Percentiles rank a stretch among this genome's conserved stretches.
These are phyloP conservation scores for Acropora yongei DNA, from an alignment of 64 coral and sea anemone genomes.

Conservation along the genomic window DNA sequence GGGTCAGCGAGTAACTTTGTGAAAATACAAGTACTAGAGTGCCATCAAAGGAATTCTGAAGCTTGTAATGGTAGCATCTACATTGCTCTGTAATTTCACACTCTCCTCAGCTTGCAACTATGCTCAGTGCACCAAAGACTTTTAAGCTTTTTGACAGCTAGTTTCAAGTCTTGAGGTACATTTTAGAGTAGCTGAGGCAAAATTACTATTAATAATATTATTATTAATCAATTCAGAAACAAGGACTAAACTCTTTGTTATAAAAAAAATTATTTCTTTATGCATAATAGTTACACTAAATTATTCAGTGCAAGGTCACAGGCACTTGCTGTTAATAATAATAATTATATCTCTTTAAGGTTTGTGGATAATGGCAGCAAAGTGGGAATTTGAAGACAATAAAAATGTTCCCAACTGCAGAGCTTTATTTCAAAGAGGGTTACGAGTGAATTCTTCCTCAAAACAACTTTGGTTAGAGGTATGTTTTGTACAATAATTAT, in stretches of 20 bases:
- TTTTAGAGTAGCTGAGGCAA: no score
- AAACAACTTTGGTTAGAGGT: slow-evolving; percentile 91
- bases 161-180: no score
- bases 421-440: slow-evolving; percentile 81
- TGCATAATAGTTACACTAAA: neutral
- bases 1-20: no score
- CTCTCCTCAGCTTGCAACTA: neutral
- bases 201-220: no score
- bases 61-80: no score
- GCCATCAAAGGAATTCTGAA: no score
- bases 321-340: neutral
- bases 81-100: no score
- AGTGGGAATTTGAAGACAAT: slow-evolving; percentile 99
- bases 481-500: neutral
- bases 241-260: no score
- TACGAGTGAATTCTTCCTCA: slow-evolving; percentile 73
- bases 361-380: slow-evolving; percentile 98
- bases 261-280: neutral
- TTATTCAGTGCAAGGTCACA: no score
- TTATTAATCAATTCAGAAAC: no score
- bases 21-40: no score
- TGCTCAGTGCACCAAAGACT: neutral
- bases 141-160: no score
- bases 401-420: slow-evolving; percentile 77
- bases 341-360: slow-evolving; percentile 34